Evolutionary conservation across 1,140 invertebrate species (phyloP).

Genomic region (Charaxes varanes): DNA sequence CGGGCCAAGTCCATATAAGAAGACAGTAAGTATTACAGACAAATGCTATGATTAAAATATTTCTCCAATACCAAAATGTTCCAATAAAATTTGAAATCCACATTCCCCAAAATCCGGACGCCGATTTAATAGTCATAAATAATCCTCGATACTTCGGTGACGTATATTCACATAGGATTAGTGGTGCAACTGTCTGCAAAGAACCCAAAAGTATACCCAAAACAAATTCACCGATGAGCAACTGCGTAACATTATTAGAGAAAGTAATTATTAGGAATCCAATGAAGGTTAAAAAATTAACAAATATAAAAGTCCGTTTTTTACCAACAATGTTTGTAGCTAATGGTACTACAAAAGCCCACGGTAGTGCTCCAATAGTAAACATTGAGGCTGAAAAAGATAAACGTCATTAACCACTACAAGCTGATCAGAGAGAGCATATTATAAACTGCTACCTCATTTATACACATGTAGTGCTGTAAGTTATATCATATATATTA

Average conservation of each 20-base stretch:
- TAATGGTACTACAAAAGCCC: slow-evolving; percentile 2
- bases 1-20: slow-evolving; percentile 22
- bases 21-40: slow-evolving; percentile 21
- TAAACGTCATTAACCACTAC: no score
- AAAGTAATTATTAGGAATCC: slow-evolving; percentile 3
- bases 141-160: slow-evolving; percentile 31
- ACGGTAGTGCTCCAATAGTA: slow-evolving; percentile 5
- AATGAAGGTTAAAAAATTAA: not conserved
- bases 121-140: slow-evolving; percentile 32
- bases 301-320: slow-evolving; percentile 4
- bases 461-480: no score
- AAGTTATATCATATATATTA: no score
- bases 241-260: slow-evolving; percentile 3
- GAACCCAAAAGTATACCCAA: slow-evolving; percentile 1
- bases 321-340: not conserved
- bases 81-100: slow-evolving; percentile 34
- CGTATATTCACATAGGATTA: slow-evolving; percentile 21
- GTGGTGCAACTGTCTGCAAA: not conserved
- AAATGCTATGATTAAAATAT: slow-evolving; percentile 27
- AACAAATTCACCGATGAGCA: slow-evolving; percentile 8
- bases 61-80: slow-evolving; percentile 33
- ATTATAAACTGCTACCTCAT: no score
- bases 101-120: slow-evolving; percentile 31
- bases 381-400: slow-evolving; percentile 5
- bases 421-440: no score